These are phyloP conservation scores for Platycercus adscitus DNA, from an alignment of 2,113 vertebrate species.

Conservation along the genomic window DNA sequence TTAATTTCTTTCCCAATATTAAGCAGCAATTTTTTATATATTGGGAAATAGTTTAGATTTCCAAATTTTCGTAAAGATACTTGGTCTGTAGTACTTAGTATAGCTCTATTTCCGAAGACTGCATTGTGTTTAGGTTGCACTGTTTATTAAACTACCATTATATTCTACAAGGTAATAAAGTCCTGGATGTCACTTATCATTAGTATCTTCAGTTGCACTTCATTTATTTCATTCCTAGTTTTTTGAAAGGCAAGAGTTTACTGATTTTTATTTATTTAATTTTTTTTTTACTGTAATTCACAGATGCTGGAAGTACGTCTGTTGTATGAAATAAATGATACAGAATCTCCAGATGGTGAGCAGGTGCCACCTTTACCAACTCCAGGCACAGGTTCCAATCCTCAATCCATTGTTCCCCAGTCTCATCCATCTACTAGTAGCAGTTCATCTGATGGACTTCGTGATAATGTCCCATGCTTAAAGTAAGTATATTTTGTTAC, in stretches of 20 bases:
- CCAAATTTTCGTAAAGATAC: neutral
- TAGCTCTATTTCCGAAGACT: neutral
- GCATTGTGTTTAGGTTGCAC: neutral
- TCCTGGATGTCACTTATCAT: neutral
- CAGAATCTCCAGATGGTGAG: slow-evolving; percentile 92
- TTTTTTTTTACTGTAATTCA: neutral
- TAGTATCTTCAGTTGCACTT: neutral
- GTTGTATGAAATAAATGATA: slow-evolving; percentile 90
- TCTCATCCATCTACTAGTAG: slow-evolving; percentile 95
- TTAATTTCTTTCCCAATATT: neutral
- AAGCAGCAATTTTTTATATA: neutral
- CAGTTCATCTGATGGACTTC: slow-evolving; percentile 93
- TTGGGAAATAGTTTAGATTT: neutral
- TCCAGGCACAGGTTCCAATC: slow-evolving; percentile 86
- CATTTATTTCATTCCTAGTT: neutral
- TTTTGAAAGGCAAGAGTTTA: neutral
- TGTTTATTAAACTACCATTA: neutral
- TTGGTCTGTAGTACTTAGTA: neutral
- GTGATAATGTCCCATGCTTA: slow-evolving; percentile 95
- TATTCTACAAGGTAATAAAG: neutral
- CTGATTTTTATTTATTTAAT: neutral
- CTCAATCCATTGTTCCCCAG: slow-evolving; percentile 88
- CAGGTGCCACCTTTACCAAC: slow-evolving; percentile 86
- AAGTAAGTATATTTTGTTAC: slow-evolving; percentile 79
- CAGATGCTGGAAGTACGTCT: slow-evolving; percentile 95